Evolutionary conservation across 2,797 vertebrate genomes (phyloP).

Genomic region (Typhlichthys subterraneus): DNA sequence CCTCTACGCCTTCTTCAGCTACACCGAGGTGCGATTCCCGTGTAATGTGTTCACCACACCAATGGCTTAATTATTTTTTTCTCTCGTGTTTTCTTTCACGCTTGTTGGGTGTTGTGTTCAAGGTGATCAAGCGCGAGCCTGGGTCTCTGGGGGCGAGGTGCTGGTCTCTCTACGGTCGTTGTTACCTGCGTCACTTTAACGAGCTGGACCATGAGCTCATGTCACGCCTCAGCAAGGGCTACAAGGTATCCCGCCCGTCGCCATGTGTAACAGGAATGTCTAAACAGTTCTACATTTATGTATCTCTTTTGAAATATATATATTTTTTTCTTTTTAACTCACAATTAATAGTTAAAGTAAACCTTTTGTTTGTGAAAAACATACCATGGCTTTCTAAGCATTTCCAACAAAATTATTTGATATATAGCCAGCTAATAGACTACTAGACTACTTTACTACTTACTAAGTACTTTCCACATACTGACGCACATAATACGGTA

Average conservation of each 20-base stretch:
- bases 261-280: background rate
- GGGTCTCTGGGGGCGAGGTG: constrained; percentile 95
- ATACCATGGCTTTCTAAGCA: too few species aligned
- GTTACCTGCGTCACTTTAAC: constrained; percentile 97
- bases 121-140: constrained; percentile 93
- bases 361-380: too few species aligned
- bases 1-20: constrained; percentile 98
- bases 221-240: constrained; percentile 95
- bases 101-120: constrained; percentile 13
- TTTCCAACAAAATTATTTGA: too few species aligned
- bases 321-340: too few species aligned
- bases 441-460: too few species aligned
- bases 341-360: too few species aligned
- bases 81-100: too few species aligned
- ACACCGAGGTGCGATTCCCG: constrained; percentile 80
- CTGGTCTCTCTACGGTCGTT: constrained; percentile 97
- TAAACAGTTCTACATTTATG: too few species aligned
- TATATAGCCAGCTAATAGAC: too few species aligned
- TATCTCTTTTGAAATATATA: too few species aligned
- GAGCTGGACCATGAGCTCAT: constrained; percentile 97
- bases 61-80: background rate
- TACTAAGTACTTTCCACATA: too few species aligned
- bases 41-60: background rate
- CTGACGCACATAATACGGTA: too few species aligned
- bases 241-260: constrained; percentile 75